These are phyloP conservation scores for Endomychus coccineus DNA, from an alignment of 2,888 invertebrate genomes.

Conservation along the genomic window DNA sequence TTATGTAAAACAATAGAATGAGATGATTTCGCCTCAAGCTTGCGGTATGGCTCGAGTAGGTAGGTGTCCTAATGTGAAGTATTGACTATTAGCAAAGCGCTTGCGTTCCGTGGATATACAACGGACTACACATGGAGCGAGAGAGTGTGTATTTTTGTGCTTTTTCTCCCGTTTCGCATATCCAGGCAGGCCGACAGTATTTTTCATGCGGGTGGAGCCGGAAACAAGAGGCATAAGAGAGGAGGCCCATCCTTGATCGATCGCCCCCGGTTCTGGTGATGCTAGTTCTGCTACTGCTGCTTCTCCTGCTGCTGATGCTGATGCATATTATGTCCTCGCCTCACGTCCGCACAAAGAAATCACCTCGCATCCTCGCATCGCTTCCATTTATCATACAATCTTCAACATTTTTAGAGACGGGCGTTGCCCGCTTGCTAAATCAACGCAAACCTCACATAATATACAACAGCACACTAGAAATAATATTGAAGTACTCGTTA, in stretches of 20 bases:
- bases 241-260: conserved; percentile 32
- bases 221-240: conserved; percentile 22
- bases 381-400: conserved; percentile 36
- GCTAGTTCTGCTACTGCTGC: no score
- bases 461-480: no score
- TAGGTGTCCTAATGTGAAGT: conserved; percentile 44
- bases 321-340: conserved; percentile 36
- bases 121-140: conserved; percentile 35
- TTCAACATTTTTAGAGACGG: conserved; percentile 16
- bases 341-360: conserved; percentile 40
- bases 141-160: conserved; percentile 40
- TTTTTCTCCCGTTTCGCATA: conserved; percentile 38
- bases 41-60: no score
- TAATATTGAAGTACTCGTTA: no score
- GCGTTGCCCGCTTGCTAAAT: conserved; percentile 2
- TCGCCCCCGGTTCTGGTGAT: conserved; percentile 19
- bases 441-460: no score
- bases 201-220: conserved; percentile 43
- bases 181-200: conserved; percentile 39
- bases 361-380: conserved; percentile 38
- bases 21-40: no score
- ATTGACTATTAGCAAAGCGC: conserved; percentile 40
- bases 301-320: conserved; percentile 20
- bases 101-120: conserved; percentile 34
- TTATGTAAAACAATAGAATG: no score